Evolutionary conservation across 30 jellyfish, hydroid and myxozoan genomes (phyloP).

Genomic region (Morbakka virulenta): DNA sequence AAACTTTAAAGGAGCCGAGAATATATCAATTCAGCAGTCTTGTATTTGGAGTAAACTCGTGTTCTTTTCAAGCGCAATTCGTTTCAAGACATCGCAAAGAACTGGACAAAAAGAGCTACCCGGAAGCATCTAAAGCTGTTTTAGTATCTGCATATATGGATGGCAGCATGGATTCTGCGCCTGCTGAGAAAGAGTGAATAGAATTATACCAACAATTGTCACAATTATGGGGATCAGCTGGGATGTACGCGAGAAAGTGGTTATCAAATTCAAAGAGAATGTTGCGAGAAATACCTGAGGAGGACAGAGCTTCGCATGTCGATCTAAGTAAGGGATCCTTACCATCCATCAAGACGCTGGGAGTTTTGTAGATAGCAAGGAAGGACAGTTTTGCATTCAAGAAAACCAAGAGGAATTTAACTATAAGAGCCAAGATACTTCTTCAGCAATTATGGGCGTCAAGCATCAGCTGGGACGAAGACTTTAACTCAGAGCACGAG

Average conservation of each 20-base stretch:
- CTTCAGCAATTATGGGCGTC: slow-evolving; percentile 8
- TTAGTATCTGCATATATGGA: slow-evolving; percentile 28
- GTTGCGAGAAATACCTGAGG: background rate
- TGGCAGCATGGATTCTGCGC: slow-evolving; percentile 4
- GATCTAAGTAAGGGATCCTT: slow-evolving; percentile 1
- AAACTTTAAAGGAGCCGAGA: too few relatives aligned
- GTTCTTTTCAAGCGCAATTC: too few relatives aligned
- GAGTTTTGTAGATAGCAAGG: too few relatives aligned
- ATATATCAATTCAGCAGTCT: too few relatives aligned
- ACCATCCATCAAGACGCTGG: slow-evolving; percentile 7
- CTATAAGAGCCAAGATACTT: slow-evolving; percentile 1
- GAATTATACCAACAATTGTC: slow-evolving; percentile 6
- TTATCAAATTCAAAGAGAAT: slow-evolving; percentile 27
- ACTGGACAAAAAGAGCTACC: background rate
- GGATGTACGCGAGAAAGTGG: slow-evolving; percentile 49
- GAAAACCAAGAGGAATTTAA: background rate
- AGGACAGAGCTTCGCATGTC: slow-evolving; percentile 21
- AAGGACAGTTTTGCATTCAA: background rate
- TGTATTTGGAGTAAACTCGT: too few relatives aligned
- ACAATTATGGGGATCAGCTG: slow-evolving; percentile 14
- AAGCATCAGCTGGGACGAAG: slow-evolving; percentile 32
- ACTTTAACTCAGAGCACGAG: too few relatives aligned
- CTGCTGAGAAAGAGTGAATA: slow-evolving; percentile 18
- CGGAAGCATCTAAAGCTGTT: slow-evolving; percentile 20
- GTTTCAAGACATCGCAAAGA: too few relatives aligned